Percentiles rank a stretch among this genome's conserved stretches.
These are phyloP conservation scores for Amazona vittata DNA, from an alignment of 2,113 vertebrate species.

Conservation along the genomic window DNA sequence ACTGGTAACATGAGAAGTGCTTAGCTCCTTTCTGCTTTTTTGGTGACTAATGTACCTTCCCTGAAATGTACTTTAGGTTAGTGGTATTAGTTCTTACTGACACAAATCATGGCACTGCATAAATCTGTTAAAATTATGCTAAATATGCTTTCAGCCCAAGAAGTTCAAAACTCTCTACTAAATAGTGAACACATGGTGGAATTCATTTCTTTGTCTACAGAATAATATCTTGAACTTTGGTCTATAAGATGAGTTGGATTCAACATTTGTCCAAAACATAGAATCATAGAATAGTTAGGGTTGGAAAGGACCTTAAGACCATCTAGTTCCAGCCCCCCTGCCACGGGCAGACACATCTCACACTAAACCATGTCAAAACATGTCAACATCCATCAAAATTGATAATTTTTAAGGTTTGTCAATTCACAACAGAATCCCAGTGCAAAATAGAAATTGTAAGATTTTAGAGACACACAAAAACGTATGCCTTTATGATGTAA, in stretches of 20 bases:
- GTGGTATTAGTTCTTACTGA: background rate
- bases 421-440: background rate
- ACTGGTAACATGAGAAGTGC: background rate
- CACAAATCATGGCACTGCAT: fast-evolving
- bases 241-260: background rate
- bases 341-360: too few relatives aligned
- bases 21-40: background rate
- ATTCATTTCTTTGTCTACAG: background rate
- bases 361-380: too few relatives aligned
- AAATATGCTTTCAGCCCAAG: background rate
- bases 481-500: background rate
- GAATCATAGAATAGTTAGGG: too few relatives aligned
- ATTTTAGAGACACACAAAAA: background rate
- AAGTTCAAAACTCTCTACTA: background rate
- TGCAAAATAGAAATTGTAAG: background rate
- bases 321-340: too few relatives aligned
- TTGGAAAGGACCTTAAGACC: too few relatives aligned
- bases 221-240: background rate
- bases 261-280: background rate
- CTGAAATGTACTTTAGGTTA: background rate
- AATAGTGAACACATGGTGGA: background rate
- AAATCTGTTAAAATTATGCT: background rate
- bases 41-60: background rate
- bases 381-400: background rate
- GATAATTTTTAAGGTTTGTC: background rate